phyloP scores from a whole-genome alignment of 2,113 vertebrate genomes.

The Oncorhynchus masou region DNA sequence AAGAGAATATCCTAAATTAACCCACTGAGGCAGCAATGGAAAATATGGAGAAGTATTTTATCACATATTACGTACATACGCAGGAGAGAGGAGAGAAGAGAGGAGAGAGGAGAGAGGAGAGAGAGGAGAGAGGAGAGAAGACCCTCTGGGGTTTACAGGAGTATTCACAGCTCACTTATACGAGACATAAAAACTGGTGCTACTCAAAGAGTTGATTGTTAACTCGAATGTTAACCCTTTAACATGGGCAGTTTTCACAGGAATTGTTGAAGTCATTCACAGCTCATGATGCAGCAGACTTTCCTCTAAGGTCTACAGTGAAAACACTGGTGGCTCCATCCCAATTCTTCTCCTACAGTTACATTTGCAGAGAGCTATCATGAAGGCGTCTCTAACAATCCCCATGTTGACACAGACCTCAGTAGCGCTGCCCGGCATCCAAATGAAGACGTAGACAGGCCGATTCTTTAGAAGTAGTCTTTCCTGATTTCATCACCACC shows the following conservation, averaged over 20 bases:
- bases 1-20: background rate
- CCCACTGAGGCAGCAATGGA: background rate
- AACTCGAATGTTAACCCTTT: background rate
- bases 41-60: background rate
- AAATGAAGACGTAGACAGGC: constrained; percentile 3
- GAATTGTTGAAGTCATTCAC: constrained; percentile 1
- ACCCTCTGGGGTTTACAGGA: background rate
- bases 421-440: constrained; percentile 2
- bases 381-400: background rate
- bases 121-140: background rate
- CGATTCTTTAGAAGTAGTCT: background rate
- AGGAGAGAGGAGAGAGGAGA: no score
- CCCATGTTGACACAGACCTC: constrained; percentile 19
- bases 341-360: background rate
- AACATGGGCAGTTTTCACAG: background rate
- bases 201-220: background rate
- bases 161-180: background rate
- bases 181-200: background rate
- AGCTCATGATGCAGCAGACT: background rate
- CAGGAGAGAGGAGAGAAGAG: background rate
- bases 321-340: background rate
- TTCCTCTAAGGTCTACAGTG: background rate
- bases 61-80: background rate
- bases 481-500: constrained; percentile 12
- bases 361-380: constrained; percentile 22